Conservation (phyloP, 2,113 vertebrate species). For the Talpa occidentalis region DNA sequence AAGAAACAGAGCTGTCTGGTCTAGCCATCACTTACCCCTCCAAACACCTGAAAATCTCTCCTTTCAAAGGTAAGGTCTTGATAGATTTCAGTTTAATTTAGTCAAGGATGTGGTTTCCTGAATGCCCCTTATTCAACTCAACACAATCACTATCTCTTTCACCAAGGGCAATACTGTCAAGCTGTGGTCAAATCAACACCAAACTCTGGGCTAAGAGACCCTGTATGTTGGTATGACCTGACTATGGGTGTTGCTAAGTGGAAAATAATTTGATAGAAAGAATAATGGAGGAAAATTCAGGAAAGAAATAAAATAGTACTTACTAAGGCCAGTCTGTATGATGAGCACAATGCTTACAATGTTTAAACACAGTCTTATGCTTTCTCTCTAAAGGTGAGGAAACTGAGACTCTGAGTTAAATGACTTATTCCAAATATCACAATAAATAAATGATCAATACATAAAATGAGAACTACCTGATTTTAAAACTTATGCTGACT, state of each 20-base stretch:
- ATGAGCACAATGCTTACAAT: background rate
- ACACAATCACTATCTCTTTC: background rate
- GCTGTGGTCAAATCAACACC: background rate
- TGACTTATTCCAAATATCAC: background rate
- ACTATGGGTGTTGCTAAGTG: accelerated
- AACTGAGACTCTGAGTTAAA: background rate
- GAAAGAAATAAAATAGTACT: background rate
- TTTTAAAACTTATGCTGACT: background rate
- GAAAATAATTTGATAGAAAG: background rate
- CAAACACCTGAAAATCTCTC: background rate
- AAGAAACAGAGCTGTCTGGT: background rate
- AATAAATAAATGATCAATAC: background rate
- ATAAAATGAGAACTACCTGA: background rate
- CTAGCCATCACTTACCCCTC: background rate
- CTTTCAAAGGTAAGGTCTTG: background rate
- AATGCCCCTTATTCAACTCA: background rate
- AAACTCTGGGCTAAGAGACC: background rate
- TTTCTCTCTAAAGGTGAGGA: background rate
- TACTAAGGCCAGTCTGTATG: background rate
- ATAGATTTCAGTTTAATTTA: background rate
- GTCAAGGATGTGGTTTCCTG: background rate
- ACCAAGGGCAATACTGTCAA: background rate
- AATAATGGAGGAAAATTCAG: background rate
- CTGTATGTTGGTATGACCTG: background rate
- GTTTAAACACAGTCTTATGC: background rate